Evolutionary conservation across 2,797 vertebrate species (phyloP).

Genomic region (Synaphobranchus kaupii): DNA sequence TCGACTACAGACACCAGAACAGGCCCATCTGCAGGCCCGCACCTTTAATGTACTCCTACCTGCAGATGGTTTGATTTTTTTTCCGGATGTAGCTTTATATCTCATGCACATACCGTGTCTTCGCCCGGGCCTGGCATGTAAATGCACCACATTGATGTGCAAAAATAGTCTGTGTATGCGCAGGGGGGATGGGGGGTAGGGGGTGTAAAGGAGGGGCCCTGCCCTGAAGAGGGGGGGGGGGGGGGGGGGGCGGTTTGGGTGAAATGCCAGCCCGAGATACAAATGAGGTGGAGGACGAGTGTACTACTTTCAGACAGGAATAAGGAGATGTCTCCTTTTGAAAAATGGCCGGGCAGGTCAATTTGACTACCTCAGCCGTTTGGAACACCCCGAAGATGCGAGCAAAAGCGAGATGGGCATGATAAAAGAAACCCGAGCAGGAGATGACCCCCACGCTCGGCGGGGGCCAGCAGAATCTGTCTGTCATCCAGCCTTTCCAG

Average conservation of each 20-base stretch:
- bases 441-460: conserved; percentile 16
- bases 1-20: neutral
- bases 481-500: neutral
- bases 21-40: conserved; percentile 8
- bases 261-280: conserved; percentile 32
- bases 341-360: conserved; percentile 35
- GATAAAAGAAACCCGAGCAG: neutral
- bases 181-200: neutral
- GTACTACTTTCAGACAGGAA: conserved; percentile 27
- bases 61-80: neutral
- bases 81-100: neutral
- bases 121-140: conserved; percentile 18
- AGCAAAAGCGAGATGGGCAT: neutral
- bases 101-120: conserved; percentile 12
- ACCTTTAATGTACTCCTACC: neutral
- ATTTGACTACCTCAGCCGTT: conserved; percentile 41
- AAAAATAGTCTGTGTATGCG: conserved; percentile 15
- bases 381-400: conserved; percentile 32
- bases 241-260: conserved; percentile 13
- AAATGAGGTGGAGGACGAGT: conserved; percentile 29
- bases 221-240: neutral
- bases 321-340: conserved; percentile 37
- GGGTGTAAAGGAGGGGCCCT: neutral
- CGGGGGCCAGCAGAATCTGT: conserved; percentile 21
- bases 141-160: conserved; percentile 9